Base-by-base conservation (phyloP, 2,113 vertebrate species). In the Xenus cinereus region DNA sequence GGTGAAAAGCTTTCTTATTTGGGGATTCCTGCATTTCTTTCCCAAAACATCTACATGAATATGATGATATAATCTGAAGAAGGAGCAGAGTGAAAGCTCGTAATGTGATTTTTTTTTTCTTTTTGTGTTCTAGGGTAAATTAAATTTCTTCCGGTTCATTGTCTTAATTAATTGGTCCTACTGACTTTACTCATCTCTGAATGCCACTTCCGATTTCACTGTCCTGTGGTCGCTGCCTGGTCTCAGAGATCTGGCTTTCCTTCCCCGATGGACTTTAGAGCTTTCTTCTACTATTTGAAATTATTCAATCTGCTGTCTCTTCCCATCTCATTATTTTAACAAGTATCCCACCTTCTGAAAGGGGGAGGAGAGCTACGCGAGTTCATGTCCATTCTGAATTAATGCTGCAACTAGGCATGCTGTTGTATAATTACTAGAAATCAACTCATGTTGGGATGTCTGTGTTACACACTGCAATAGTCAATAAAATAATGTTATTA, bases 131-230 rank as follows among this genome's bases (percentile, higher is more conserved):
- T 84, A 30, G 46, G 59, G 50, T 92, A 96, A 96, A 95, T 95
- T 43, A 94, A 89, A 86, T 91, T 92, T 91, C 90, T 95, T 97
- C 68, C 17, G 5, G 30, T 73, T 92, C 93, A 76, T 84, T 89
- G 68, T 92, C 64, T 84, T 90, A 89, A 91, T 84, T 92, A 90
- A 93, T 96, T 93, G 85, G 48, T 76, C 75, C 63, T 78, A 84
- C 67, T 73, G 64, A 73, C 77, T 95, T 85, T 32, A 84, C 26
- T 94, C 26, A 73, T 94, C 84, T 93, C 73, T 4, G 5, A 89
- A 82, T 92, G 86, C 45, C 88, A 82, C 50, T 91, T 93, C 74
- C 3, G 7, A 90, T 96, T 90, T 92, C 78, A 86, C 85, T 28
- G 35, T 75, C n/a, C 73, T 43, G 51, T 28, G 73, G 48, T 66